Evolutionary conservation across 2,113 vertebrate genomes (phyloP).

Genomic region (Hemichromis elongatus): DNA sequence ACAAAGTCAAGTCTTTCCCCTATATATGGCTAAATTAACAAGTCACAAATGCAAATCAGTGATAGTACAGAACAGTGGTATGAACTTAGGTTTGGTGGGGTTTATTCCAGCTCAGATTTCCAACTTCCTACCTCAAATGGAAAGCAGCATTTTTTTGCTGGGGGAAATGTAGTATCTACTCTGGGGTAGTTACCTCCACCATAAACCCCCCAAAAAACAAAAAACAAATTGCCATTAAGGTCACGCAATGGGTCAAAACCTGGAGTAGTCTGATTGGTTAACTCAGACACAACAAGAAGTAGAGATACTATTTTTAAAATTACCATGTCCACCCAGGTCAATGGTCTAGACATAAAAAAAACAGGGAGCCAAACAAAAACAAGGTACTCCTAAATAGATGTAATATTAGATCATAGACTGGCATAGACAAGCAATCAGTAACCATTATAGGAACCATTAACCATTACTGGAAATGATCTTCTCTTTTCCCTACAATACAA

Average conservation of each 20-base stretch:
- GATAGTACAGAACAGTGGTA: background rate
- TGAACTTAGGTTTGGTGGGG: background rate
- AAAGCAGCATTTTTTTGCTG: background rate
- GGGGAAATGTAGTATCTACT: background rate
- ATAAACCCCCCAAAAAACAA: background rate
- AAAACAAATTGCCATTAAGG: background rate
- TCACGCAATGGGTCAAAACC: background rate
- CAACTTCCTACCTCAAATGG: accelerated
- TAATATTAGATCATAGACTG: background rate
- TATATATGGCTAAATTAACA: background rate
- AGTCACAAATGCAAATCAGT: background rate
- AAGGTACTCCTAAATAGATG: too few species aligned
- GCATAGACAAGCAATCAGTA: background rate
- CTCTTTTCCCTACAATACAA: accelerated
- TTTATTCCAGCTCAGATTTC: background rate
- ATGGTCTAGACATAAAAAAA: background rate
- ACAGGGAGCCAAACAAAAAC: too few species aligned
- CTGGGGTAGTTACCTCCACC: background rate
- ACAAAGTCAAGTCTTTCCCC: background rate
- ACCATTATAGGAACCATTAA: too few species aligned
- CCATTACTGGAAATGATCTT: background rate
- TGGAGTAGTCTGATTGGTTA: background rate
- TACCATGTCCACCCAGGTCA: accelerated
- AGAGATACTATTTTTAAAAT: background rate
- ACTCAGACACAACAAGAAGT: background rate